phyloP scores from a whole-genome alignment of 2,797 vertebrate genomes.

The Coreius guichenoti region DNA sequence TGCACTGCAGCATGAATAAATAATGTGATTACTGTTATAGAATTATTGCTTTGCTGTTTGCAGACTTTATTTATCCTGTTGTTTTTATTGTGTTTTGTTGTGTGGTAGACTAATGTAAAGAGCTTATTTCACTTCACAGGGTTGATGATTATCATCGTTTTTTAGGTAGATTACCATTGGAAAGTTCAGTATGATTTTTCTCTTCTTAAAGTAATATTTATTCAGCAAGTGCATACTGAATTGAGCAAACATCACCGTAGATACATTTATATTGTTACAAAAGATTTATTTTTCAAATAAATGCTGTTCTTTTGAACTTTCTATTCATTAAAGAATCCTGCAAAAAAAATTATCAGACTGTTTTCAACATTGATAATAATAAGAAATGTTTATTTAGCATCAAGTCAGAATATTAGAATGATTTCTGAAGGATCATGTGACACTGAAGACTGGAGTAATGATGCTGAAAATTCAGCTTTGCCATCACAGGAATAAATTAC shows the following conservation, averaged over 20 bases:
- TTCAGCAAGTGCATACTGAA: not conserved
- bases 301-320: not conserved
- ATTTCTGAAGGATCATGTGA: not conserved
- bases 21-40: not conserved
- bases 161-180: not conserved
- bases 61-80: not conserved
- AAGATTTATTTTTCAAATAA: not conserved
- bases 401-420: not conserved
- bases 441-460: not conserved
- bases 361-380: not conserved
- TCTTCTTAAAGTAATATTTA: not conserved
- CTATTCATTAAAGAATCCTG: not conserved
- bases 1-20: not conserved
- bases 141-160: not conserved
- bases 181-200: too few species aligned
- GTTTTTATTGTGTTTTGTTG: not conserved
- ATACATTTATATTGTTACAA: not conserved
- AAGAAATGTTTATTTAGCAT: not conserved
- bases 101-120: not conserved
- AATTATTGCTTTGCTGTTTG: not conserved
- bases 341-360: not conserved
- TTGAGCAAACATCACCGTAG: not conserved
- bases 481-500: not conserved
- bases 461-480: not conserved
- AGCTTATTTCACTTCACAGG: not conserved